Evolutionary conservation across 2,888 invertebrate genomes (phyloP).

Genomic region (Tipula vernalis): DNA sequence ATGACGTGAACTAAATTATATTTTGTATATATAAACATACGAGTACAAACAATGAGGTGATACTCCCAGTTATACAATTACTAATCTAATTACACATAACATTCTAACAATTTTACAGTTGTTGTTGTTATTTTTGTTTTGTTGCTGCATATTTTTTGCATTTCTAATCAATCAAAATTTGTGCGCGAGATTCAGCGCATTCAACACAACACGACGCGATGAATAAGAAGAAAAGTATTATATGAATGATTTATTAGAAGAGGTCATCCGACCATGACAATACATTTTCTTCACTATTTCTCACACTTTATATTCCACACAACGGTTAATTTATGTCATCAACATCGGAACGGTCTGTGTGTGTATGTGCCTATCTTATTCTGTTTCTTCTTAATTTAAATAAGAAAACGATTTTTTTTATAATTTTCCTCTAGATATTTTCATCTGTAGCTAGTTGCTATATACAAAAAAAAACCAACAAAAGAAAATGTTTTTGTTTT

Average conservation of each 20-base stretch:
- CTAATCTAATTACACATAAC: not conserved
- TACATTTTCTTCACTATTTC: slow-evolving; percentile 4
- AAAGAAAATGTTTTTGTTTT: not conserved
- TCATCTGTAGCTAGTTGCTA: not conserved
- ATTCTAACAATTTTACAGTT: not conserved
- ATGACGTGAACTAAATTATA: not conserved
- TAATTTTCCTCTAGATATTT: not conserved
- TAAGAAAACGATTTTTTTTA: not conserved
- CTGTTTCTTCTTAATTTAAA: not conserved
- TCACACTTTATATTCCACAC: slow-evolving; percentile 4
- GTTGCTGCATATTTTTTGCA: not conserved
- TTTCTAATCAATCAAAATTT: not conserved
- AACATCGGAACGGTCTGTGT: not conserved
- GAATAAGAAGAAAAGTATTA: not conserved
- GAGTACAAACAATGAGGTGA: not conserved
- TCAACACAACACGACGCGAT: not conserved
- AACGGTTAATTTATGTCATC: not conserved
- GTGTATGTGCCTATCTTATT: not conserved
- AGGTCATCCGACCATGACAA: not conserved
- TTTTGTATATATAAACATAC: not conserved
- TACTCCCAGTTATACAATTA: not conserved
- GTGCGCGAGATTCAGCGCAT: not conserved
- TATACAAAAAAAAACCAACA: not conserved
- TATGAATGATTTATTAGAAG: slow-evolving; percentile 1
- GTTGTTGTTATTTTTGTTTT: not conserved